Percentiles rank a stretch among this genome's conserved stretches.
These are phyloP conservation scores for Ictalurus punctatus DNA, from an alignment of 2,113 vertebrate species.

Conservation along the genomic window DNA sequence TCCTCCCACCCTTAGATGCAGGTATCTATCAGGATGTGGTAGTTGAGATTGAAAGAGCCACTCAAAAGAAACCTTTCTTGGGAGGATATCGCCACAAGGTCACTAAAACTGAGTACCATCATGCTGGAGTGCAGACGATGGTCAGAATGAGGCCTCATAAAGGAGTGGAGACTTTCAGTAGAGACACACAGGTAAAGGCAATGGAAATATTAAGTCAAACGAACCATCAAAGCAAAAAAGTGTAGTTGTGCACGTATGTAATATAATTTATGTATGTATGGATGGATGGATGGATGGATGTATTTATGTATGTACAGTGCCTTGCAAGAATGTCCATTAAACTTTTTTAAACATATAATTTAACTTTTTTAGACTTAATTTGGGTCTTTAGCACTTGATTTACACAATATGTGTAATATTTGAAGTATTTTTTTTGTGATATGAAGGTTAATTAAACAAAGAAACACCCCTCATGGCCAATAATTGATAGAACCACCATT, in stretches of 20 bases:
- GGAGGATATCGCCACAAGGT: constrained; percentile 85
- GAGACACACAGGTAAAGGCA: constrained; percentile 83
- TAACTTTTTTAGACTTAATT: too few relatives aligned
- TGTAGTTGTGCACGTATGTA: neutral
- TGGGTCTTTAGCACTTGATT: neutral
- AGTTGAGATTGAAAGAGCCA: constrained; percentile 80
- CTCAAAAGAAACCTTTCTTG: constrained; percentile 81
- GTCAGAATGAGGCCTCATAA: constrained; percentile 70
- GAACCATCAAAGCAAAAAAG: neutral
- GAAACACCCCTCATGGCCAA: neutral
- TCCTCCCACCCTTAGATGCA: constrained; percentile 55
- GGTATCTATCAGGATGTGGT: constrained; percentile 72
- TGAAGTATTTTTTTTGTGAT: neutral
- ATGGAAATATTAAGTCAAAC: neutral
- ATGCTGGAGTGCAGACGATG: constrained; percentile 84
- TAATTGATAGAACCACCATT: neutral
- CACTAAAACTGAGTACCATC: constrained; percentile 84
- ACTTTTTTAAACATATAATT: neutral
- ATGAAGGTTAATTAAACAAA: neutral
- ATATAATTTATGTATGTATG: neutral
- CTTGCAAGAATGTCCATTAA: neutral
- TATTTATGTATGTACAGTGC: neutral
- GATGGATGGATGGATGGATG: too few relatives aligned
- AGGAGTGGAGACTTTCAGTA: constrained; percentile 70
- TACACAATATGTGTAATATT: neutral